Conservation (phyloP, 2,797 vertebrate species). For the Picus viridis region DNA sequence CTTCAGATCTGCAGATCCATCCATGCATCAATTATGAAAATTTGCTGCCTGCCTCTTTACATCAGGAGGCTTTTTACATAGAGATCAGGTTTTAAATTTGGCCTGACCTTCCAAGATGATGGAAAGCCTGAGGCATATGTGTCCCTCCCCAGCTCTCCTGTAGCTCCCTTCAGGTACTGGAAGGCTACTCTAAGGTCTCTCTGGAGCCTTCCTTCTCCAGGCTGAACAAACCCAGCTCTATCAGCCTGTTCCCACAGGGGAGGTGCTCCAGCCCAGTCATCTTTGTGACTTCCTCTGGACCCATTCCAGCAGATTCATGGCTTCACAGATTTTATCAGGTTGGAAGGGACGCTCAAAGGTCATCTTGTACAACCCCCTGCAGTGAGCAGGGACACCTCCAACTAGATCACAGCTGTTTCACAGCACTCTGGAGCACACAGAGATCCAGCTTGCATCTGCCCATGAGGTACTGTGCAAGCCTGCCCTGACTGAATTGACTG, state of each 20-base stretch:
- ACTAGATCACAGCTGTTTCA: neutral
- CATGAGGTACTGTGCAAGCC: neutral
- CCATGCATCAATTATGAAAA: neutral
- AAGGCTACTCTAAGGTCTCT: too few species aligned
- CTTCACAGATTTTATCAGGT: too few species aligned
- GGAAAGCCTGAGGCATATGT: neutral
- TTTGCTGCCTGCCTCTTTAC: neutral
- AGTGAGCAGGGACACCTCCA: too few species aligned
- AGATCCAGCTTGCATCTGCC: neutral
- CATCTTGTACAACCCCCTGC: too few species aligned
- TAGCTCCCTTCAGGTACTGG: too few species aligned
- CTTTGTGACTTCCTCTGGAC: too few species aligned
- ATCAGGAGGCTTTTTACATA: neutral
- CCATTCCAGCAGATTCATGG: too few species aligned
- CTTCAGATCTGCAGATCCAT: neutral
- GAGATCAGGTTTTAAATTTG: neutral
- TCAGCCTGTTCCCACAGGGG: too few species aligned
- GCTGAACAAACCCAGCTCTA: too few species aligned
- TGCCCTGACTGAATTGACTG: neutral
- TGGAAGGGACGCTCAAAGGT: too few species aligned
- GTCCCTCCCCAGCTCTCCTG: neutral
- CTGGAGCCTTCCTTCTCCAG: too few species aligned
- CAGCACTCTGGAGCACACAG: fast-evolving
- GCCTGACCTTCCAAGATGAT: neutral
- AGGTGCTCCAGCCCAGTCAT: too few species aligned